A percentile compares a stretch with the other conserved stretches of the same genome.
Conservation (phyloP, 2,797 vertebrate species). For the Lepilemur septentrionalis region DNA sequence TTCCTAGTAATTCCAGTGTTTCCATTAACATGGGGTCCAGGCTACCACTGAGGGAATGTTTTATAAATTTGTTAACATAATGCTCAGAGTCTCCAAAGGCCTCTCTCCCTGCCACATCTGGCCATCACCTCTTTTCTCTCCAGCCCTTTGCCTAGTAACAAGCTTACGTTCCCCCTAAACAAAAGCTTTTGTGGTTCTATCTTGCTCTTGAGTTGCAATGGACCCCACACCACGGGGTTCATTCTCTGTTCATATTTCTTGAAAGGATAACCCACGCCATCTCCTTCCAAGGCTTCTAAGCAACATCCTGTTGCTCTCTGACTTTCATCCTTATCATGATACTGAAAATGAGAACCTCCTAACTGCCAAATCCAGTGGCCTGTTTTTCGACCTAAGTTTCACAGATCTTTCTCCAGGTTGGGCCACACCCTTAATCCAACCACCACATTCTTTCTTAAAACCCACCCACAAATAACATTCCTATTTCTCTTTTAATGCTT, state of each 20-base stretch:
- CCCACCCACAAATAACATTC: not conserved
- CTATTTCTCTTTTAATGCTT: not conserved
- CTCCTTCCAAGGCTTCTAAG: not conserved
- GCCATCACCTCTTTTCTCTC: not conserved
- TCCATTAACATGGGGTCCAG: fast-evolving
- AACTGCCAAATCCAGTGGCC: not conserved
- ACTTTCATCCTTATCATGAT: not conserved
- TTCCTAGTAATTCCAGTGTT: not conserved
- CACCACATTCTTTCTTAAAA: not conserved
- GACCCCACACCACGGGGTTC: no score
- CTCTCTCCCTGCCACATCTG: not conserved
- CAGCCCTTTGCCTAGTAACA: not conserved
- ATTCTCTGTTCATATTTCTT: not conserved
- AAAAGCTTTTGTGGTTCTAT: not conserved
- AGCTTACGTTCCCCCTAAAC: not conserved
- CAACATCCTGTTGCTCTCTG: not conserved
- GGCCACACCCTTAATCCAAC: not conserved
- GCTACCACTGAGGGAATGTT: not conserved
- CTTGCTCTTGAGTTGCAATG: not conserved
- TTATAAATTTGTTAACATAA: not conserved
- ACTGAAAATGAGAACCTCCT: not conserved
- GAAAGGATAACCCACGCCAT: not conserved
- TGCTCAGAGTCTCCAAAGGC: not conserved
- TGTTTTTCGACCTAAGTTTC: not conserved
- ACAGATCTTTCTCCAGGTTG: not conserved